Percentiles rank a stretch among this genome's conserved stretches.
Conservation (phyloP, 1,140 invertebrate species). For the Epicauta chinensis region DNA sequence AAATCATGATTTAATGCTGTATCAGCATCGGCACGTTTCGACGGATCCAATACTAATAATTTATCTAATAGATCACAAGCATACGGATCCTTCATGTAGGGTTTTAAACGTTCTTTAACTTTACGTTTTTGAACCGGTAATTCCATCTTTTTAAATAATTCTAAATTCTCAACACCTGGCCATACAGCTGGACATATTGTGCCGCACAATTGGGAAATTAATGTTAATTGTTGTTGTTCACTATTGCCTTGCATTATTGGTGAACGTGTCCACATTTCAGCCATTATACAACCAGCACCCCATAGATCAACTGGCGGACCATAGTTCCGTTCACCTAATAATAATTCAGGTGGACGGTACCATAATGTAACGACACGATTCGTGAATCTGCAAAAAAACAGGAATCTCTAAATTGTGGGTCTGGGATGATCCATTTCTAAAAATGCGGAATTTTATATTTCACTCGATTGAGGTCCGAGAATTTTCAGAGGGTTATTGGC, state of each 20-base stretch:
- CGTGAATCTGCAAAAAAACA: slow-evolving; percentile 76
- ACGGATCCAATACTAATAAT: slow-evolving; percentile 85
- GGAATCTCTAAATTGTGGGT: too few species aligned
- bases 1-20: slow-evolving; percentile 95
- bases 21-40: slow-evolving; percentile 85
- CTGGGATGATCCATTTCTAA: too few species aligned
- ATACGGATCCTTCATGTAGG: slow-evolving; percentile 87
- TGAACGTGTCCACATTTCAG: slow-evolving; percentile 97
- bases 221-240: slow-evolving; percentile 91
- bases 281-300: slow-evolving; percentile 99
- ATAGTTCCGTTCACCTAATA: slow-evolving; percentile 89
- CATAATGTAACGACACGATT: slow-evolving; percentile 97
- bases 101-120: slow-evolving; percentile 83
- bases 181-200: slow-evolving; percentile 91
- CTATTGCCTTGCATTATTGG: slow-evolving; percentile 88
- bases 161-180: slow-evolving; percentile 91
- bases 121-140: slow-evolving; percentile 86
- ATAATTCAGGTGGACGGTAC: slow-evolving; percentile 91
- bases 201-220: slow-evolving; percentile 95
- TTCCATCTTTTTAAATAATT: slow-evolving; percentile 88
- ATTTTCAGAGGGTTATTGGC: too few species aligned
- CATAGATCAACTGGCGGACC: slow-evolving; percentile 96
- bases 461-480: too few species aligned
- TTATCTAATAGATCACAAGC: slow-evolving; percentile 93
- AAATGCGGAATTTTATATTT: too few species aligned